A percentile compares a stretch with the other conserved stretches of the same genome.
These are phyloP conservation scores for Bilobella aurantiaca DNA, from an alignment of 1,140 invertebrate genomes.

Conservation along the genomic window DNA sequence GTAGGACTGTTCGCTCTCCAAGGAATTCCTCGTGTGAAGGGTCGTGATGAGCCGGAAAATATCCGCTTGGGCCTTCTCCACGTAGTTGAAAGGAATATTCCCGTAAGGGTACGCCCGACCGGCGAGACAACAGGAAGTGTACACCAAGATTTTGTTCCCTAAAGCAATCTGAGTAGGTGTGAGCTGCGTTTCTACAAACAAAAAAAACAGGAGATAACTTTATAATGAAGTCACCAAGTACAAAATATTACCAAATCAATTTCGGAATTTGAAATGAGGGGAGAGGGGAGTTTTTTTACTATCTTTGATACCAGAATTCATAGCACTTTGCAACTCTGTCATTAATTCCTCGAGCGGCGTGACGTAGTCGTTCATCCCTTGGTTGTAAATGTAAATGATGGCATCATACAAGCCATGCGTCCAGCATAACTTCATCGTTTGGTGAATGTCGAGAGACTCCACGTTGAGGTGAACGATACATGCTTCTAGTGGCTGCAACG, in stretches of 20 bases:
- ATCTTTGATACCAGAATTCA: slow-evolving; percentile 39
- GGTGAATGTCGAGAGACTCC: slow-evolving; percentile 76
- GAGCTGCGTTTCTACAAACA: too few species aligned
- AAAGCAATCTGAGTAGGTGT: too few species aligned
- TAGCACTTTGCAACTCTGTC: slow-evolving; percentile 44
- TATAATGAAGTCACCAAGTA: too few species aligned
- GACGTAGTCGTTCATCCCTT: slow-evolving; percentile 70
- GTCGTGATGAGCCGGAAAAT: slow-evolving; percentile 44
- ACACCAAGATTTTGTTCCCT: slow-evolving; percentile 86
- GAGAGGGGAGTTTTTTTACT: too few species aligned
- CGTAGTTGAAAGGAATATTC: slow-evolving; percentile 59
- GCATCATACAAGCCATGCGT: slow-evolving; percentile 70
- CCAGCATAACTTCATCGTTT: slow-evolving; percentile 68
- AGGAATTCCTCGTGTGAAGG: slow-evolving; percentile 55
- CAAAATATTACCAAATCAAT: too few species aligned
- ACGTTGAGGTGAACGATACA: slow-evolving; percentile 73
- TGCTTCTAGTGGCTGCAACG: slow-evolving; percentile 59
- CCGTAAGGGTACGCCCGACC: slow-evolving; percentile 82
- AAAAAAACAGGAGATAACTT: too few species aligned
- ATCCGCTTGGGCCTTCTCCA: slow-evolving; percentile 62
- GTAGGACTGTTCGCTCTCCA: slow-evolving; percentile 58
- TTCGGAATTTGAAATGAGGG: too few species aligned
- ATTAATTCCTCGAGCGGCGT: slow-evolving; percentile 72
- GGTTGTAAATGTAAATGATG: slow-evolving; percentile 77
- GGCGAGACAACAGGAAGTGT: slow-evolving; percentile 83